A percentile compares a stretch with the other conserved stretches of the same genome.
Evolutionary conservation across 2,113 vertebrate species (phyloP).

Genomic region (Rhabdomys dilectus): DNA sequence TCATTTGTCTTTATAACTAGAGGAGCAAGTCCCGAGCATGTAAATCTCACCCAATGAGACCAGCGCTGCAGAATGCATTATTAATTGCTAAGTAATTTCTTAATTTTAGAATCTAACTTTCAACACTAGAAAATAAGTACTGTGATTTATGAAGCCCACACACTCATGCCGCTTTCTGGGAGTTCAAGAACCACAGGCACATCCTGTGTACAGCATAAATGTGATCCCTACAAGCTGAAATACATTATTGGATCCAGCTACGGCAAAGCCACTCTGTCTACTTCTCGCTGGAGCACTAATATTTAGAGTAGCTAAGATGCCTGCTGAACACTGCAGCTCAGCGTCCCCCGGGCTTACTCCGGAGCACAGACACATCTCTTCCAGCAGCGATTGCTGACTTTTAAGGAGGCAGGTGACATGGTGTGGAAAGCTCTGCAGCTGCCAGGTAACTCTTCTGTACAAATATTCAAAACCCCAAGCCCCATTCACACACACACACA

Average conservation of each 20-base stretch:
- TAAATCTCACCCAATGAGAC: conserved; percentile 76
- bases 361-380: conserved; percentile 23
- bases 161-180: conserved; percentile 1
- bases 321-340: conserved; percentile 54
- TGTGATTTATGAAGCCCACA: conserved; percentile 59
- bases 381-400: conserved; percentile 23
- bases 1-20: conserved; percentile 65
- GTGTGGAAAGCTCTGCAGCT: conserved; percentile 62
- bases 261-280: conserved; percentile 54
- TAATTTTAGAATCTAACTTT: conserved; percentile 66
- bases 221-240: neutral
- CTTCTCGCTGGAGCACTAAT: conserved; percentile 48
- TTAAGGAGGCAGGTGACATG: conserved; percentile 56
- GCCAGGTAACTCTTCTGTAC: conserved; percentile 67
- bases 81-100: conserved; percentile 78
- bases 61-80: conserved; percentile 64
- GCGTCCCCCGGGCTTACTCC: conserved; percentile 50
- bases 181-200: conserved; percentile 63
- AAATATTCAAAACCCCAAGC: conserved; percentile 67
- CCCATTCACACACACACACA: conserved; percentile 11
- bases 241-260: neutral
- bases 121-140: conserved; percentile 56
- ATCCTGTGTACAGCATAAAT: neutral
- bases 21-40: conserved; percentile 47
- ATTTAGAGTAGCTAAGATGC: conserved; percentile 66